These are phyloP conservation scores for Athalia circularis DNA, from an alignment of 2,888 invertebrate genomes.

Conservation along the genomic window DNA sequence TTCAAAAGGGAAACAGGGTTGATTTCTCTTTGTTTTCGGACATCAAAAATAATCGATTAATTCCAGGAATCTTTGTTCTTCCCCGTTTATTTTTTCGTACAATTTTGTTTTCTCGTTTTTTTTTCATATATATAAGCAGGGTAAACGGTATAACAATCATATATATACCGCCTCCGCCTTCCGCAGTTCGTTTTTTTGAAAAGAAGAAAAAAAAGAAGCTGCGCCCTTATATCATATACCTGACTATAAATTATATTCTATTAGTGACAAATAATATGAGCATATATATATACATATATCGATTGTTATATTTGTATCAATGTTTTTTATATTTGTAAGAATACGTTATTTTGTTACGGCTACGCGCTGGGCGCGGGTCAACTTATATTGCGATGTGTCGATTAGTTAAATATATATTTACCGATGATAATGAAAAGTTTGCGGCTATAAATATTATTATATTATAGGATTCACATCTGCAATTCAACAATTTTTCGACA, in stretches of 20 bases:
- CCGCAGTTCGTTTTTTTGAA: background rate
- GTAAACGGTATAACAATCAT: conserved; percentile 13
- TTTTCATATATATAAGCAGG: conserved; percentile 4
- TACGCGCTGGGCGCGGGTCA: conserved; percentile 37
- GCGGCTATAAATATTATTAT: background rate
- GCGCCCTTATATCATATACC: background rate
- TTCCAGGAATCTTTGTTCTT: background rate
- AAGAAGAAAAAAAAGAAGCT: background rate
- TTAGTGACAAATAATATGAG: background rate
- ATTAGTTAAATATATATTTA: conserved; percentile 16
- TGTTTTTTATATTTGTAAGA: conserved; percentile 41
- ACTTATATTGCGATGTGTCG: background rate
- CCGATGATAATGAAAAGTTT: conserved; percentile 9
- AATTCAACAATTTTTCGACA: background rate
- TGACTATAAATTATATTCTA: background rate
- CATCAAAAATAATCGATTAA: background rate
- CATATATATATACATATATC: conserved; percentile 30
- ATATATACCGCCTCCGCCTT: conserved; percentile 10
- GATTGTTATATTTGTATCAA: conserved; percentile 42
- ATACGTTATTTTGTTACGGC: conserved; percentile 33
- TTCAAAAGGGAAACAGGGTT: too few species aligned
- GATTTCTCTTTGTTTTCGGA: too few species aligned
- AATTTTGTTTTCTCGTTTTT: background rate
- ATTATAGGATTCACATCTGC: background rate
- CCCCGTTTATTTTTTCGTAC: background rate